A percentile compares a stretch with the other conserved stretches of the same genome.
Evolutionary conservation across 2,888 invertebrate species (phyloP).

Genomic region (Bhutanitis thaidina): DNA sequence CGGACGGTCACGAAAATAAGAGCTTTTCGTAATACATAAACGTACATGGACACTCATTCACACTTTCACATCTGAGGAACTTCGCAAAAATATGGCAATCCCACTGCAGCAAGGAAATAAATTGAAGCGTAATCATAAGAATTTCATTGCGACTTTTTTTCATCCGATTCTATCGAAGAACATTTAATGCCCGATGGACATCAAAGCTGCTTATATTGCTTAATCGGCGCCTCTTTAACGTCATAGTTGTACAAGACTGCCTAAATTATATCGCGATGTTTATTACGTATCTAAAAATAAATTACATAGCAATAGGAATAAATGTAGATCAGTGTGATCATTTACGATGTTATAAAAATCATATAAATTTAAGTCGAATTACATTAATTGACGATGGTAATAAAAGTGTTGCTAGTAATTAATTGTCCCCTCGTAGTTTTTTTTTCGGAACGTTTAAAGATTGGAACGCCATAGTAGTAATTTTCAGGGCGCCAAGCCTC

Average conservation of each 20-base stretch:
- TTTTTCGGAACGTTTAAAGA: too few relatives aligned
- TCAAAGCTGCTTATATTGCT: conserved; percentile 17
- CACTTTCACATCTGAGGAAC: too few relatives aligned
- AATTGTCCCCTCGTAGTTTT: too few relatives aligned
- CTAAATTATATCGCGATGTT: neutral
- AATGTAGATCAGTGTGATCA: neutral
- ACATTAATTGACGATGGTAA: conserved; percentile 6
- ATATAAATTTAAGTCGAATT: conserved; percentile 8
- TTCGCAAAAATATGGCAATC: neutral
- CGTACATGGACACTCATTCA: too few relatives aligned
- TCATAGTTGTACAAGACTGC: neutral
- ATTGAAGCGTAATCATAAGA: conserved; percentile 12
- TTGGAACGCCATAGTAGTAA: too few relatives aligned
- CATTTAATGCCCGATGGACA: conserved; percentile 13
- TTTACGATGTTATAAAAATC: conserved; percentile 2
- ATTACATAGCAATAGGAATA: neutral
- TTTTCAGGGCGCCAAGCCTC: too few relatives aligned
- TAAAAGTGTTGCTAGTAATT: too few relatives aligned
- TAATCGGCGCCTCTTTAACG: neutral
- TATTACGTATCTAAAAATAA: too few relatives aligned
- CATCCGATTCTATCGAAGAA: neutral
- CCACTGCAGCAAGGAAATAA: conserved; percentile 15
- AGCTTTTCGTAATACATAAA: too few relatives aligned
- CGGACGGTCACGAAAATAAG: too few relatives aligned
- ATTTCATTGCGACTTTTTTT: conserved; percentile 10